Base-by-base conservation (phyloP, 2,113 vertebrate genomes). In the Tauraco erythrolophus region DNA sequence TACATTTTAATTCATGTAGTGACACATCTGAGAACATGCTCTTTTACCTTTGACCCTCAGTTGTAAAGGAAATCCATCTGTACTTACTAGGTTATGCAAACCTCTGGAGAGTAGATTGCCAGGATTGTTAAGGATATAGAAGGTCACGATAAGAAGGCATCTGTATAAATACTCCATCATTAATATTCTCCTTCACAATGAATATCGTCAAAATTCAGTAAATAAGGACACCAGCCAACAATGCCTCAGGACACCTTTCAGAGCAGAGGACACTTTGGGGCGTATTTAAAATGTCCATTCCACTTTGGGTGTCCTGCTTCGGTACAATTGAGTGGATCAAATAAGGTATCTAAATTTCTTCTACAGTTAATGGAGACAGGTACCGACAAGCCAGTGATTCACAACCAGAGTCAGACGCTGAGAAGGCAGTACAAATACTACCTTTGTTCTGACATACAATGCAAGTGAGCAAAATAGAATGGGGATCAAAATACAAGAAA, bases 1-100 rank as follows among this genome's bases (percentile, higher is more conserved):
- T 97, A 94, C 61, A 91, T 97, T 98, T 97, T 98, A 97, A 98
- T 98, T 97, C 95, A 89, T 90, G 91, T 93, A 94, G 83, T 89
- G 92, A 94, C 91, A 97, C 83, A 86, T 96, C 89, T 97, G 94
- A 96, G 96, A 97, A 96, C 75, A 95, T 74, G 93, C 75, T 95
- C 91, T 77, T 97, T 91, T 97, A 96, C 92, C 95, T 98, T 95
- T 98, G 95, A 98, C 95, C 91, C 86, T 61, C 65, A 82, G 66
- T 46, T 97, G 92, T 93, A 96, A 97, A 94, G 84, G 83, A 97
- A 97, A 96, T 97, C 90, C 89, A 79, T 98, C 92, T 96, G 78
- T 94, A 89, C 76, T 91, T 96, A 69, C 78, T 58, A 85, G 87
- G 87, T 95, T 90, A 81, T 79, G 66, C 68, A 96, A 89, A 64